A percentile compares a stretch with the other conserved stretches of the same genome.
Conservation (phyloP, 2,113 vertebrate species). For the Pipra filicauda region DNA sequence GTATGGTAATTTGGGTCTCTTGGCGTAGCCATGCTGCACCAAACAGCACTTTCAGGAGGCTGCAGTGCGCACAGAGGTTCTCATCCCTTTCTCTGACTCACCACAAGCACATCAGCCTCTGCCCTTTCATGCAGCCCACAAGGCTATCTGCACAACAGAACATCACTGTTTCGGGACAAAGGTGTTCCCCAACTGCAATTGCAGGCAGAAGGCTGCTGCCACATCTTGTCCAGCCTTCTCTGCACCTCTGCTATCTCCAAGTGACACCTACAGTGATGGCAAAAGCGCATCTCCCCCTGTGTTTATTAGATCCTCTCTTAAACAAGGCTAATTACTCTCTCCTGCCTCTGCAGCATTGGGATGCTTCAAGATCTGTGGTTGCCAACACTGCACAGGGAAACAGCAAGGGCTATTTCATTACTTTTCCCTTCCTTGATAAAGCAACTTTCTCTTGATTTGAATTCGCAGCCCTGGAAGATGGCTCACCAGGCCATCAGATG, state of each 20-base stretch:
- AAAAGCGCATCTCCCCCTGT: neutral
- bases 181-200: neutral
- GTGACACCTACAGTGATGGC: neutral
- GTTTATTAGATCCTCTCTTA: neutral
- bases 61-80: accelerated
- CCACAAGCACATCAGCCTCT: accelerated
- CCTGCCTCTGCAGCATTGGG: neutral
- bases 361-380: neutral
- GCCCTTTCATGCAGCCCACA: neutral
- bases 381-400: neutral
- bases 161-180: neutral
- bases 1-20: neutral
- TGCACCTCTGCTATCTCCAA: neutral
- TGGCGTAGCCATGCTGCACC: accelerated
- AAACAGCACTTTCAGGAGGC: neutral
- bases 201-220: neutral
- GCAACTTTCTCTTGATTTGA: neutral
- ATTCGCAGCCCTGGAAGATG: neutral
- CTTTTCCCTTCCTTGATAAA: conserved; percentile 6
- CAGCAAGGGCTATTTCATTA: neutral
- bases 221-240: neutral
- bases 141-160: neutral
- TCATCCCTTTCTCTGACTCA: neutral
- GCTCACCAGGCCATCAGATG: conserved; percentile 31
- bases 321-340: neutral